These are phyloP conservation scores for Trisateles emortualis DNA, from an alignment of 2,888 invertebrate genomes.

Conservation along the genomic window DNA sequence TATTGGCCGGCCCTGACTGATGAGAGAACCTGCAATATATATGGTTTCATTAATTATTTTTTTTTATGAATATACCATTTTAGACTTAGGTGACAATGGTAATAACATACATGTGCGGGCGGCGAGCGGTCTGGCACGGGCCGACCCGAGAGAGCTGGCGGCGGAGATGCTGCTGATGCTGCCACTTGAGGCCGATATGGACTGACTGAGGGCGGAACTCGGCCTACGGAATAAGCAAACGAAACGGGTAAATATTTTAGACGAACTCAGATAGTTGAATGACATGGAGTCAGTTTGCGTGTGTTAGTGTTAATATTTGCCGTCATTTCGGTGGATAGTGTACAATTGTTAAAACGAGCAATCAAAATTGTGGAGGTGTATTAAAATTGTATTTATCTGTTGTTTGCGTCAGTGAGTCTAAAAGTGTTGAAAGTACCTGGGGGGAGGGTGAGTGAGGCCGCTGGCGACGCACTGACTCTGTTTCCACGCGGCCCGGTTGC, in stretches of 20 bases:
- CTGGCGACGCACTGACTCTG: conserved; percentile 94
- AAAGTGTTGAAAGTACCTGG: conserved; percentile 63
- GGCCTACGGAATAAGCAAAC: conserved; percentile 78
- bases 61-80: no score
- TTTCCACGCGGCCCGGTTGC: conserved; percentile 93
- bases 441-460: conserved; percentile 86
- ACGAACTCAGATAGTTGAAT: background rate
- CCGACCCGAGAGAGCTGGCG: conserved; percentile 87
- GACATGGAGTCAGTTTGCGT: background rate
- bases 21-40: conserved; percentile 87
- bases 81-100: background rate
- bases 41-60: background rate
- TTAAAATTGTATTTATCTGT: background rate
- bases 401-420: background rate
- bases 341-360: background rate
- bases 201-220: conserved; percentile 94
- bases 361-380: background rate
- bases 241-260: background rate
- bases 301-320: background rate
- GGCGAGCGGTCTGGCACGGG: conserved; percentile 89
- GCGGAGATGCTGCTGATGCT: conserved; percentile 87
- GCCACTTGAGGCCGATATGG: conserved; percentile 88
- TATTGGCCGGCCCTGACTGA: conserved; percentile 91
- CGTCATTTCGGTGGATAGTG: background rate
- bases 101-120: conserved; percentile 88